phyloP scores from a whole-genome alignment of 2,797 vertebrate species.

The Galago senegalensis region DNA sequence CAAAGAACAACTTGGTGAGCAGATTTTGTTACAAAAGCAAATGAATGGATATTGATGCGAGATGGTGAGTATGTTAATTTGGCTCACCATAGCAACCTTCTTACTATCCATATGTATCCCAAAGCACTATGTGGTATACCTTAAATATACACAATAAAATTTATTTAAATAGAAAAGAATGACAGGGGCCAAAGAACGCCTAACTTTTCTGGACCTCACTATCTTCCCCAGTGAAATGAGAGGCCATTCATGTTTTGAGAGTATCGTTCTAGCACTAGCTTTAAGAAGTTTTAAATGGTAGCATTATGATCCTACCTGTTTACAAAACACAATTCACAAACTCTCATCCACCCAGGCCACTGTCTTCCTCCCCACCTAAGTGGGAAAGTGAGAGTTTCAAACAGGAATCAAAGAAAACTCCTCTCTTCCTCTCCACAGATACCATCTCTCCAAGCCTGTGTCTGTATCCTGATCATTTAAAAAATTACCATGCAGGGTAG shows the following conservation, averaged over 20 bases:
- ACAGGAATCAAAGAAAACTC: neutral
- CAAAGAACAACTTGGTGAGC: neutral
- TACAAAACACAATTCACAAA: neutral
- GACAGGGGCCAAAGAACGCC: neutral
- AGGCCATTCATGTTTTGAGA: neutral
- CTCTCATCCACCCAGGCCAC: neutral
- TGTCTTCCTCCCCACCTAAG: too few species aligned
- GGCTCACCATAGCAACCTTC: neutral
- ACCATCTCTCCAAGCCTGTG: neutral
- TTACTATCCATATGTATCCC: neutral
- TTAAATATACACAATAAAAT: neutral
- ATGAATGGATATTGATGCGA: neutral
- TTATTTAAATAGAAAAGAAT: neutral
- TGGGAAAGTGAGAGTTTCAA: neutral
- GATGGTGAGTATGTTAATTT: neutral
- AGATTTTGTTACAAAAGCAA: neutral
- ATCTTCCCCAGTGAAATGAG: neutral
- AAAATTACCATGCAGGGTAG: slow-evolving; percentile 47
- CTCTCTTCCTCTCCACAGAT: neutral
- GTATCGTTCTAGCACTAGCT: neutral
- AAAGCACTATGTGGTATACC: neutral
- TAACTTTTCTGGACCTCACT: neutral
- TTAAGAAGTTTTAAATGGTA: neutral
- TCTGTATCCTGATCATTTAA: neutral
- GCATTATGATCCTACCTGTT: neutral